These are phyloP conservation scores for Ctenopoma kingsleyae DNA, from an alignment of 2,797 vertebrate species.

Conservation along the genomic window DNA sequence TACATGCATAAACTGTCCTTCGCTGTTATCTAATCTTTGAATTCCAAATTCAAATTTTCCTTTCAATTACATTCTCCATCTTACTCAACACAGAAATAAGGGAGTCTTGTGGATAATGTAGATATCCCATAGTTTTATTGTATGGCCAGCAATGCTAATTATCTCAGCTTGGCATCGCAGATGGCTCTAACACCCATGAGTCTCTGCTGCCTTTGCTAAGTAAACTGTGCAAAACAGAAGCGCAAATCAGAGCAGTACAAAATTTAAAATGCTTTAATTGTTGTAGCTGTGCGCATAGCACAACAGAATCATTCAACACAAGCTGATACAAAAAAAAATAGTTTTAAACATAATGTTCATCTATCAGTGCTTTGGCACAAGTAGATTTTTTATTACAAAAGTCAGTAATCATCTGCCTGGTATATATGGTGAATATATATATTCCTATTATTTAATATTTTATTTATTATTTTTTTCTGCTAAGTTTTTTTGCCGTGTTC, in stretches of 20 bases:
- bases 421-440: no score
- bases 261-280: not conserved
- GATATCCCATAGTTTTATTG: not conserved
- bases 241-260: not conserved
- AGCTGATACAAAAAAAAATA: not conserved
- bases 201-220: slow-evolving; percentile 3
- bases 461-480: no score
- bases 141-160: not conserved
- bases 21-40: not conserved
- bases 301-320: not conserved
- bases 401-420: no score
- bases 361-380: no score
- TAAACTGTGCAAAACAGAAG: not conserved
- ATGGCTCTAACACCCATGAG: slow-evolving; percentile 10
- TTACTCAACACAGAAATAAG: not conserved
- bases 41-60: not conserved
- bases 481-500: no score
- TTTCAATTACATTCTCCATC: not conserved
- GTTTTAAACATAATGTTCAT: no score
- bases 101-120: no score
- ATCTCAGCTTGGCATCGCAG: not conserved
- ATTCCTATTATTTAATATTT: no score
- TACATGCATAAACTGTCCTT: not conserved
- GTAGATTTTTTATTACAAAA: no score
- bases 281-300: not conserved